A percentile compares a stretch with the other conserved stretches of the same genome.
These are phyloP conservation scores for Diplosoma virens DNA, from an alignment of 23 tunicate genomes.

Conservation along the genomic window DNA sequence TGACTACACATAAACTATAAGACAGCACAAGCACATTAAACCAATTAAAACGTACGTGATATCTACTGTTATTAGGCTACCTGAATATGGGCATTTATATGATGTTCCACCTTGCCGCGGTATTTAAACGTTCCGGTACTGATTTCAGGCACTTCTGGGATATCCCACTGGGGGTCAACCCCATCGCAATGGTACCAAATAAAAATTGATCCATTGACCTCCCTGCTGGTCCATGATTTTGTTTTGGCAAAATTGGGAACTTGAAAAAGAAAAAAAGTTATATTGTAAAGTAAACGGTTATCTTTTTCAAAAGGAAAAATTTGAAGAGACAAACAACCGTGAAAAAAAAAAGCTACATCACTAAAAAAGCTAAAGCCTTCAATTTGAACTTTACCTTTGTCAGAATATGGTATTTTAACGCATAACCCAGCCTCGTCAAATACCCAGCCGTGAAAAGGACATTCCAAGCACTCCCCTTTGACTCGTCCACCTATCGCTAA, in stretches of 20 bases:
- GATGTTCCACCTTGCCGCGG: slow-evolving; percentile 63
- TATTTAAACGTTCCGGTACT: slow-evolving; percentile 2
- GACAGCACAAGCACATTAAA: no score
- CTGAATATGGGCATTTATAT: slow-evolving; percentile 69
- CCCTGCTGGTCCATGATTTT: slow-evolving; percentile 48
- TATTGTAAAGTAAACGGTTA: not conserved
- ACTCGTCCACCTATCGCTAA: slow-evolving; percentile 68
- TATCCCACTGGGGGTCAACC: slow-evolving; percentile 49
- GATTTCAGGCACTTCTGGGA: slow-evolving; percentile 43
- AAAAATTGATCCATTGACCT: slow-evolving; percentile 45
- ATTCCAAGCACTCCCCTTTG: slow-evolving; percentile 51
- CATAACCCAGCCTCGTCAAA: slow-evolving; percentile 51
- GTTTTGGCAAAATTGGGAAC: slow-evolving; percentile 50
- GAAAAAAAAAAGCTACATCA: not conserved
- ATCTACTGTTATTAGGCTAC: no score
- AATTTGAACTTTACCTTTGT: slow-evolving; percentile 25
- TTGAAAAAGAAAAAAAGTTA: not conserved
- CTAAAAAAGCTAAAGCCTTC: not conserved
- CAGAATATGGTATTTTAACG: slow-evolving; percentile 56
- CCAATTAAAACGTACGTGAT: not conserved
- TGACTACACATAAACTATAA: no score
- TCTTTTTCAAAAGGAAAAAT: no score
- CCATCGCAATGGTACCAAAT: slow-evolving; percentile 77
- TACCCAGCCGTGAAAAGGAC: slow-evolving; percentile 75
- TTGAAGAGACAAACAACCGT: not conserved